phyloP scores from a whole-genome alignment of 2,888 invertebrate species.

The Iphiclides podalirius region DNA sequence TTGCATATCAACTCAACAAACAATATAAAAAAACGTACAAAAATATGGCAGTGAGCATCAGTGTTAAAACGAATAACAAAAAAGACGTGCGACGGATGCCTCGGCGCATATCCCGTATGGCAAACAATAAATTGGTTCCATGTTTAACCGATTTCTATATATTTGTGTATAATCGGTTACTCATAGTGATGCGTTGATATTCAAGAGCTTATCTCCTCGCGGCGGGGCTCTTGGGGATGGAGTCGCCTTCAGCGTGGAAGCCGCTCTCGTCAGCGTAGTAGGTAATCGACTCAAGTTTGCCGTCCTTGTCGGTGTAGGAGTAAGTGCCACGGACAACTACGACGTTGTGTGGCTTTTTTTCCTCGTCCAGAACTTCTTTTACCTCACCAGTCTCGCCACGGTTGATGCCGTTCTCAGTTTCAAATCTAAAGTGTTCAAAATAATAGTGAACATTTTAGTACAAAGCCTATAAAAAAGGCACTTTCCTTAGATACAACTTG shows the following conservation, averaged over 20 bases:
- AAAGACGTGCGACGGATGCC: conserved; percentile 30
- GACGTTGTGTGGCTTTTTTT: conserved; percentile 77
- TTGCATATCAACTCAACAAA: conserved; percentile 45
- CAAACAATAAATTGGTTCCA: conserved; percentile 17
- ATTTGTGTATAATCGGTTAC: conserved; percentile 31
- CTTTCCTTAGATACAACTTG: too few species aligned
- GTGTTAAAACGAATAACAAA: conserved; percentile 36
- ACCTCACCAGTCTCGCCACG: conserved; percentile 72
- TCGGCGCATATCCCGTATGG: conserved; percentile 28
- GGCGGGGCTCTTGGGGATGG: conserved; percentile 77
- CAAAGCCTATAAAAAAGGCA: too few species aligned
- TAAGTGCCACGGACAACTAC: conserved; percentile 81
- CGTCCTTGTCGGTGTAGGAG: conserved; percentile 77
- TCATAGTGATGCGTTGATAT: conserved; percentile 22
- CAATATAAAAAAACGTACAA: conserved; percentile 46
- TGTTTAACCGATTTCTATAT: conserved; percentile 18
- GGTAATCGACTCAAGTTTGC: conserved; percentile 67
- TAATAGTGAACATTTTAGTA: too few species aligned
- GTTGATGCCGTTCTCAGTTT: conserved; percentile 78
- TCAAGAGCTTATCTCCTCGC: conserved; percentile 36
- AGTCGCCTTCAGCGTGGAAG: conserved; percentile 81
- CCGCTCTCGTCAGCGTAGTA: conserved; percentile 83
- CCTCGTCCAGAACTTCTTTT: conserved; percentile 67
- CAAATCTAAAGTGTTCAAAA: conserved; percentile 61
- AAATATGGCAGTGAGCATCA: conserved; percentile 60